A percentile compares a stretch with the other conserved stretches of the same genome.
These are phyloP conservation scores for Thrips palmi DNA, from an alignment of 1,140 invertebrate species.

Conservation along the genomic window DNA sequence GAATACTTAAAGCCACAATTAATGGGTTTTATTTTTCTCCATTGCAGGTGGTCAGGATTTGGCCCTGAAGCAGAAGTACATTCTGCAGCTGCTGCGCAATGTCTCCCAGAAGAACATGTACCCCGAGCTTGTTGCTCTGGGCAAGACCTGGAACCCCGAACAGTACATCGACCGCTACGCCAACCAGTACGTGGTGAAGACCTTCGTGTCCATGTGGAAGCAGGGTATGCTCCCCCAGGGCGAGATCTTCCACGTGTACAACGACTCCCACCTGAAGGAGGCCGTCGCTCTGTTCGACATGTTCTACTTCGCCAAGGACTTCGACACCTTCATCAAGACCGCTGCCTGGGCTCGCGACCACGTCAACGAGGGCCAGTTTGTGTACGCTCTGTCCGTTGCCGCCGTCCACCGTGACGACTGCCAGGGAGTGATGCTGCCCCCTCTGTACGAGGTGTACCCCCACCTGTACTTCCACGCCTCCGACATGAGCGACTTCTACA, in stretches of 20 bases:
- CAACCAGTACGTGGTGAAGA: slow-evolving; percentile 32
- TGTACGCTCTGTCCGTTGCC: slow-evolving; percentile 37
- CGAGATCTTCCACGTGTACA: slow-evolving; percentile 38
- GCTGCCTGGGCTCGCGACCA: slow-evolving; percentile 39
- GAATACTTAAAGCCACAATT: no score
- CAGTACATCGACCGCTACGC: no score
- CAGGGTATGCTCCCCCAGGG: slow-evolving; percentile 33
- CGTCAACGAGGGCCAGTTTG: slow-evolving; percentile 41
- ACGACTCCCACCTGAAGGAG: slow-evolving; percentile 39
- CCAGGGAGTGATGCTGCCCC: slow-evolving; percentile 35
- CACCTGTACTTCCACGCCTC: slow-evolving; percentile 37
- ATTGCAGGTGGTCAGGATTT: no score
- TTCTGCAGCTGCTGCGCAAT: no score
- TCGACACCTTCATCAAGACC: slow-evolving; percentile 26
- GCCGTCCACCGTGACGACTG: slow-evolving; percentile 38
- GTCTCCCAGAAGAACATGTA: no score
- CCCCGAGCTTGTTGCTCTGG: no score
- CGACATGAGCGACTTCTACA: slow-evolving; percentile 35
- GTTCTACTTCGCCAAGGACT: slow-evolving; percentile 41
- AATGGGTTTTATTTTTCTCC: no score
- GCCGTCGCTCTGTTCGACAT: slow-evolving; percentile 41
- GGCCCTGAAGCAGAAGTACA: no score
- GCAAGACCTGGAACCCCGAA: no score
- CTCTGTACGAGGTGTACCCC: slow-evolving; percentile 47
- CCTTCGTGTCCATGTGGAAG: slow-evolving; percentile 33